Evolutionary conservation across 2,113 vertebrate genomes (phyloP), one percentile per base, ranked within the genome.

Genomic region (Chinchilla lanigera): DNA sequence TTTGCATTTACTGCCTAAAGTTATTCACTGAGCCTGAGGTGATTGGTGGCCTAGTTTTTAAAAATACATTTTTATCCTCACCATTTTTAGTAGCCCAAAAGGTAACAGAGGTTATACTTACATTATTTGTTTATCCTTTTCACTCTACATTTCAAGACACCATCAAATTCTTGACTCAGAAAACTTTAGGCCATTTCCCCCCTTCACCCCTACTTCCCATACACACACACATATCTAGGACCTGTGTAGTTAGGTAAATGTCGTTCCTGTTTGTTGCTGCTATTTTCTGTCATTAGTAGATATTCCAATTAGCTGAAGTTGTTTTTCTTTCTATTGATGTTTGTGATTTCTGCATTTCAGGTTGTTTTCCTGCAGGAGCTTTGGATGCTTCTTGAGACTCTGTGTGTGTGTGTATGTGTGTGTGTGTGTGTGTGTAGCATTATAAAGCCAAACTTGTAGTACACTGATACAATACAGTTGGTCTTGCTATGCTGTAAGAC

Each of bases 101-200:
- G 26, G 30, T 89, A 89, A 61, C 7, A 81, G 61, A 71, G 52
- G 50, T 96, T 94, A 17, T 89, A 63, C 5, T 54, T 60, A 56
- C 0, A 4, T 94, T 92, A 73, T 84, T 95, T n/a, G 82, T 78
- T 87, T 41, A 61, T 86, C 78, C 54, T 87, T 90, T 92, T 86
- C 12, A 67, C 13, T 12, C 30, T 86, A 16, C 19, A 60, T 80
- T 81, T 60, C 26, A 93, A 91, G 17, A 85, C 17, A 93, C 16
- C 54, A n/a, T 90, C 47, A 93, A 24, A 78, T 65, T 77, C 22
- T 94, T 90, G 63, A 65, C n/a, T 67, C 3, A 65, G 47, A 56
- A 90, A 56, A 47, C 75, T 52, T 89, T 95, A 71, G 65, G 4
- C 17, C 60, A 12, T 92, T 90, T n/a, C 6, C 75, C 7, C 11